Conservation (phyloP, 35 echinoderm and acorn worm genomes). For the Apostichopus japonicus region DNA sequence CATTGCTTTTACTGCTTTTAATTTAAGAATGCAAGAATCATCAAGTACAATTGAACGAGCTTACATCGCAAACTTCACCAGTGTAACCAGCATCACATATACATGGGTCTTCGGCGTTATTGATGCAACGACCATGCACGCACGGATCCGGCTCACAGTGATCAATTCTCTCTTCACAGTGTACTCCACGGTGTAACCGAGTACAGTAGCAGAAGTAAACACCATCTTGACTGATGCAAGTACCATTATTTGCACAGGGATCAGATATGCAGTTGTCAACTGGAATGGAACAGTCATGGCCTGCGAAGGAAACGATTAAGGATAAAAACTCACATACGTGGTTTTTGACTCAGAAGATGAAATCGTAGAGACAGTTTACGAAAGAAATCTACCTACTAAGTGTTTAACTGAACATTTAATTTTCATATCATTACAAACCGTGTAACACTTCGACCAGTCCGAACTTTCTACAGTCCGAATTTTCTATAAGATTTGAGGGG, state of each 20-base stretch:
- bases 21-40: too few relatives aligned
- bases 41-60: too few relatives aligned
- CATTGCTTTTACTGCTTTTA: too few relatives aligned
- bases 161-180: background rate
- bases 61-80: background rate
- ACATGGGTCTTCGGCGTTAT: background rate
- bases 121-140: background rate
- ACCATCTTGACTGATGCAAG: background rate
- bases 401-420: background rate
- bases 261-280: background rate
- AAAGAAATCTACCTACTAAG: background rate
- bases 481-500: background rate
- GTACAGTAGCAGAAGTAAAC: background rate
- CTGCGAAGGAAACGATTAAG: background rate
- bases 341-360: background rate
- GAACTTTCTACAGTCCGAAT: too few relatives aligned
- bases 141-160: background rate
- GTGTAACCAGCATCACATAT: background rate
- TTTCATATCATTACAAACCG: background rate
- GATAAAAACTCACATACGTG: too few relatives aligned
- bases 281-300: background rate
- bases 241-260: background rate
- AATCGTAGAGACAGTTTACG: background rate
- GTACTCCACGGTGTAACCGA: background rate
- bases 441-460: background rate